Conservation (phyloP, 2,113 vertebrate species). For the Lepidothrix coronata region DNA sequence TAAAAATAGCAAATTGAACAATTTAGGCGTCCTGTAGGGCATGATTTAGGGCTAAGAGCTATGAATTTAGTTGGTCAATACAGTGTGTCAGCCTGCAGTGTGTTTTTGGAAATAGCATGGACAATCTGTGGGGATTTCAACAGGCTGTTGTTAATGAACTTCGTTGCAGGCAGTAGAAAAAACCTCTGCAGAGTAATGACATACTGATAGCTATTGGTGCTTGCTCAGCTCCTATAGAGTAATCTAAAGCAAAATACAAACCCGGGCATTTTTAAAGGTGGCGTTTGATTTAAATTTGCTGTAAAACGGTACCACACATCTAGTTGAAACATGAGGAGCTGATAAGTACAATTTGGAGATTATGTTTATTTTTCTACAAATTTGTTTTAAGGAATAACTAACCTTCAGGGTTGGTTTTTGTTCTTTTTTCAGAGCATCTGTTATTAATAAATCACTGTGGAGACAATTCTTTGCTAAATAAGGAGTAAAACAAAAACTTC, state of each 20-base stretch:
- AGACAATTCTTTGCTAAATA: constrained; percentile 43
- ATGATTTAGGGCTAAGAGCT: background rate
- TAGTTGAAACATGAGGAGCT: constrained; percentile 24
- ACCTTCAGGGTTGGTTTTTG: background rate
- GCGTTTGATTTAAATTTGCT: constrained; percentile 54
- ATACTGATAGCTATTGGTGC: background rate
- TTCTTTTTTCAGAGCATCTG: background rate
- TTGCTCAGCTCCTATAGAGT: background rate
- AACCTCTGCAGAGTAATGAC: background rate
- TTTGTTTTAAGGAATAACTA: constrained; percentile 30
- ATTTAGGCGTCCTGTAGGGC: background rate
- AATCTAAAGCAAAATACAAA: background rate
- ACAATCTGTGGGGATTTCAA: background rate
- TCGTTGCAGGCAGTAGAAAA: background rate
- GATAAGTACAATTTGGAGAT: constrained; percentile 4
- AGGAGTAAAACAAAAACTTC: constrained; percentile 14
- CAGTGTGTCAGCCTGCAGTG: background rate
- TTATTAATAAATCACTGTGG: constrained; percentile 35
- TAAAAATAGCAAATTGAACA: constrained; percentile 33
- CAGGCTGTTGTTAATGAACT: background rate
- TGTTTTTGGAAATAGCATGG: background rate
- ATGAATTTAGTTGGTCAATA: constrained; percentile 8
- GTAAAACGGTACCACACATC: constrained; percentile 32
- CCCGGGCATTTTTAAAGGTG: background rate
- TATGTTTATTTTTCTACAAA: constrained; percentile 47